Percentiles rank a stretch among this genome's conserved stretches.
Evolutionary conservation across 1,140 invertebrate species (phyloP).

Genomic region (Eufriesea mexicana): DNA sequence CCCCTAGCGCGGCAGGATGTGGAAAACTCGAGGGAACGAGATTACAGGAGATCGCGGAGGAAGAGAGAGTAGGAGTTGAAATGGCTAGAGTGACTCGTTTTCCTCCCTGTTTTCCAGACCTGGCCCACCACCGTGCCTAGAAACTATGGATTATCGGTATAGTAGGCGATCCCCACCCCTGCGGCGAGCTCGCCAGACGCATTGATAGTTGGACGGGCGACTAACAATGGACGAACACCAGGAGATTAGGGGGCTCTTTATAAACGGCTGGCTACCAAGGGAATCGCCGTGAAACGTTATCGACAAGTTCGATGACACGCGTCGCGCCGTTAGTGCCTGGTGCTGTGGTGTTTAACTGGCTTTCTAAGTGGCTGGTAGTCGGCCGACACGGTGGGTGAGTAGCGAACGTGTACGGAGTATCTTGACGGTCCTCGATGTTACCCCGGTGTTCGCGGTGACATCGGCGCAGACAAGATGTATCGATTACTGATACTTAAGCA

Average conservation of each 20-base stretch:
- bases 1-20: not conserved
- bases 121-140: not conserved
- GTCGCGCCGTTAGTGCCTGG: not conserved
- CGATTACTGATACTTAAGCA: conserved; percentile 55
- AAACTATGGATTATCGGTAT: conserved; percentile 14
- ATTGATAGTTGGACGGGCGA: not conserved
- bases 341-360: not conserved
- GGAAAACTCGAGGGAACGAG: conserved; percentile 25
- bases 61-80: conserved; percentile 20
- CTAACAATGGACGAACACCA: conserved; percentile 23
- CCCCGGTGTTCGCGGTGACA: conserved; percentile 27
- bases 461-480: conserved; percentile 55
- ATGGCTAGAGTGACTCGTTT: conserved; percentile 13
- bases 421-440: conserved; percentile 15
- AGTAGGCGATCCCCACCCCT: not conserved
- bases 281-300: conserved; percentile 19
- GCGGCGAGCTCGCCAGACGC: not conserved
- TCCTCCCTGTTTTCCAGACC: conserved; percentile 6
- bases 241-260: conserved; percentile 46
- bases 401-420: not conserved
- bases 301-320: conserved; percentile 16
- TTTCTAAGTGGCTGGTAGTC: not conserved
- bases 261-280: conserved; percentile 14
- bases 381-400: conserved; percentile 17
- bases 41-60: conserved; percentile 29